Base-by-base conservation (phyloP, 2,113 vertebrate species). In the Tiliqua scincoides region DNA sequence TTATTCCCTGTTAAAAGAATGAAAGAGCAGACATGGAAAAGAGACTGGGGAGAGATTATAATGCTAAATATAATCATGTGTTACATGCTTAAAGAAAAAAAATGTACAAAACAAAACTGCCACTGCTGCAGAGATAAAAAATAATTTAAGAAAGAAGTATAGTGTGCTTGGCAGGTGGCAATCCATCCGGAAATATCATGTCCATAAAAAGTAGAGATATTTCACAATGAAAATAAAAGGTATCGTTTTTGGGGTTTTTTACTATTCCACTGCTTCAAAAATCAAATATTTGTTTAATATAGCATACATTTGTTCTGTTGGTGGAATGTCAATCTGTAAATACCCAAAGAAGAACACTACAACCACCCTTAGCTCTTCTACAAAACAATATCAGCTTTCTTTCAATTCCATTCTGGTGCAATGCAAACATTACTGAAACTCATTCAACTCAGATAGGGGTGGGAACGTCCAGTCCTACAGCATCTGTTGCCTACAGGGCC, bases 1-100 rank as follows among this genome's bases (percentile, higher is more conserved):
- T 94, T 94, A 94, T 91, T 94, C 93, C 92, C 92, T 89, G 90
- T 94, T 95, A 93, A 94, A 95, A 75, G 25, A 89, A 94, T 89
- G 76, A 93, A 92, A 93, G 0, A 0, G 94, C 87, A 92, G 91
- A 94, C 37, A 30, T 12, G 54, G 18, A 52, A n/a, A 90, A 87
- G 89, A 87, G 81, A 65, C 87, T 86, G 90, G 25, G 88, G 86
- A 87, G 76, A 90, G 62, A 93, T 93, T 90, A 92, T 68, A 90
- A 85, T 52, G 68, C 84, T 83, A 90, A 91, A 88, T 87, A 88
- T 92, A 93, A 93, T 92, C 43, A 48, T 94, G 91, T 80, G 62
- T 80, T 94, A 90, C 92, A 92, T 86, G 86, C 87, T 92, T 87
- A 8, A 12, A 90, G 83, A 93, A 93, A 93, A 92, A 89, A 88